A percentile compares a stretch with the other conserved stretches of the same genome.
phyloP scores from a whole-genome alignment of 2,113 vertebrate genomes.

The Phainopepla nitens region DNA sequence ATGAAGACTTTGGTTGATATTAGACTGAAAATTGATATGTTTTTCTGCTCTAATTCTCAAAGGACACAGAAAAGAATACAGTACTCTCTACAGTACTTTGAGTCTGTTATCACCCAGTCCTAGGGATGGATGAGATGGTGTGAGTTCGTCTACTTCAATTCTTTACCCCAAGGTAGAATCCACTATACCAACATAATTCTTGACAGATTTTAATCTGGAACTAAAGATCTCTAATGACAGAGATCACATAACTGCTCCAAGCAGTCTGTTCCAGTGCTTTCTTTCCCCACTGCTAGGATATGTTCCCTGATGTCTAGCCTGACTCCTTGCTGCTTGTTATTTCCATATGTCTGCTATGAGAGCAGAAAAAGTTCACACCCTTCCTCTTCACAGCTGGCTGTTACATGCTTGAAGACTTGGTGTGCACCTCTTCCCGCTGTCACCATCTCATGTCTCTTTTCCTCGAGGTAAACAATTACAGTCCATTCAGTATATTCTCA shows the following conservation, averaged over 20 bases:
- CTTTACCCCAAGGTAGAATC: background rate
- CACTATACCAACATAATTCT: background rate
- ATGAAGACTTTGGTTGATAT: background rate
- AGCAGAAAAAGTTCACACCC: background rate
- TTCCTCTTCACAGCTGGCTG: background rate
- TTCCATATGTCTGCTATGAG: background rate
- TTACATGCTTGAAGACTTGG: background rate
- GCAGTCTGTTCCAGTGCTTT: background rate
- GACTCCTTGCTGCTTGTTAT: background rate
- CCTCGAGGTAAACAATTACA: background rate
- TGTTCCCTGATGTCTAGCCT: background rate
- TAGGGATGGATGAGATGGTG: background rate
- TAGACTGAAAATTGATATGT: background rate
- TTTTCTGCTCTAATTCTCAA: background rate
- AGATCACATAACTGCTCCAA: conserved; percentile 7
- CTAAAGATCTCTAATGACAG: background rate
- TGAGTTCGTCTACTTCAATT: background rate
- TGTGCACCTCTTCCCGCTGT: background rate
- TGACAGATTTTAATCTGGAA: conserved; percentile 25
- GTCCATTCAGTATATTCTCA: background rate
- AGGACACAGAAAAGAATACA: background rate
- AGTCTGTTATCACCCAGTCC: background rate
- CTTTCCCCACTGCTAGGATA: background rate
- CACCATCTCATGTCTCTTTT: background rate
- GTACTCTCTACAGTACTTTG: background rate